Conservation (phyloP, 2,113 vertebrate species). For the Peucedramus taeniatus region DNA sequence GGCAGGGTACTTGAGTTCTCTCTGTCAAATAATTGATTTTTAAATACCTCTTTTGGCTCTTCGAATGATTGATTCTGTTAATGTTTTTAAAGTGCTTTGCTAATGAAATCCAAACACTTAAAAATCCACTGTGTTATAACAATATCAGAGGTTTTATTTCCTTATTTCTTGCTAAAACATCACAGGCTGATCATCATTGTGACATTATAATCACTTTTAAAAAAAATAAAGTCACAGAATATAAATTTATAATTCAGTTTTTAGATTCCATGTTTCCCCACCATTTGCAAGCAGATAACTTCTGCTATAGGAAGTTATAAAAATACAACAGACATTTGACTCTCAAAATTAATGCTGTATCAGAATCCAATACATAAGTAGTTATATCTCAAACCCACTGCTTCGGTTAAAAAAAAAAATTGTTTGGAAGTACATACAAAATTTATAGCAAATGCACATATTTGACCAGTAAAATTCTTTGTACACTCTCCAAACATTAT, state of each 20-base stretch:
- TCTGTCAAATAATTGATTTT: not conserved
- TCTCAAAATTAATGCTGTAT: not conserved
- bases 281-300: not conserved
- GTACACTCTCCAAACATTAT: fast-evolving
- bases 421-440: not conserved
- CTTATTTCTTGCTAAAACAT: not conserved
- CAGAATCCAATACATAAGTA: not conserved
- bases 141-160: not conserved
- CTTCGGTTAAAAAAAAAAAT: not conserved
- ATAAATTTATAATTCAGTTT: not conserved
- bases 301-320: not conserved
- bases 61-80: not conserved
- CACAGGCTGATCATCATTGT: not conserved
- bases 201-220: not conserved
- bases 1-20: not conserved
- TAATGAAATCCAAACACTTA: not conserved
- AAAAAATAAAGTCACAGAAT: not conserved
- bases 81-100: not conserved
- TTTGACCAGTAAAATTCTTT: not conserved
- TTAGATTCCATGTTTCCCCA: not conserved
- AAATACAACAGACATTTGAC: not conserved
- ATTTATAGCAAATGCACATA: not conserved
- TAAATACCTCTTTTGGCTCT: not conserved
- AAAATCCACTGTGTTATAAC: not conserved
- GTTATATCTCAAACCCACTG: not conserved